Evolutionary conservation across 2,797 vertebrate genomes (phyloP), one percentile per base, ranked within the genome.

Genomic region (Prionace glauca): DNA sequence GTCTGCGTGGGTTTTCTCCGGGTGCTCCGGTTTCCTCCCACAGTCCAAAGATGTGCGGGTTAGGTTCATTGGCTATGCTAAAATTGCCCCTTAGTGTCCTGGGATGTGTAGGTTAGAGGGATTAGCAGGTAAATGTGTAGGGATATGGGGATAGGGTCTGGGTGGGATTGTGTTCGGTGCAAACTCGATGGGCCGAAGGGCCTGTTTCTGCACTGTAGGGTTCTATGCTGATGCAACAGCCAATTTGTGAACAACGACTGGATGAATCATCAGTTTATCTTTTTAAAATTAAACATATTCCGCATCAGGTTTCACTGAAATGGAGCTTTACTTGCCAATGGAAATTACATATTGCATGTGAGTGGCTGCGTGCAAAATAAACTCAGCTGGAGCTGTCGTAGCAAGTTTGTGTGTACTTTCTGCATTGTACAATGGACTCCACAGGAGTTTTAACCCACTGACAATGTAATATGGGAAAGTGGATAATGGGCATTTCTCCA

Each of bases 401-500:
- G 74, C 5, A 62, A 90, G 60, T 62, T 18, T 90, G 11, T 90
- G 56, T 90, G 14, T 90, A 90, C 56, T 62, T 90, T 90, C 60
- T 60, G 62, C 56, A 8, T n/a, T 16, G 56, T 60, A 18, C 56
- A 60, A n/a, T 90, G 29, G 56, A 90, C 29, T 11, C 29, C 62
- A 29, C 56, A 62, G 62, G 87, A 62, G 26, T 62, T 90, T n/a
- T n/a, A 90, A 14, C 29, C 87, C 87, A 90, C 87, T 62, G 87
- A 62, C 56, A 90, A n/a, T 90, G 87, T 90, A 90, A 62, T 90
- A 32, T 90, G 14, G 29, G 26, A 45, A 90, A 90, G 56, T 32
- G 56, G 87, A 90, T 62, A 90, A n/a, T 90, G 56, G 87, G 56
- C 56, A n/a, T 90, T 62, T 90, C 87, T 90, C 87, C 56, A 62